Evolutionary conservation across 1,140 invertebrate species (phyloP), one percentile per base, ranked within the genome.

Genomic region (Microvelia longipes): DNA sequence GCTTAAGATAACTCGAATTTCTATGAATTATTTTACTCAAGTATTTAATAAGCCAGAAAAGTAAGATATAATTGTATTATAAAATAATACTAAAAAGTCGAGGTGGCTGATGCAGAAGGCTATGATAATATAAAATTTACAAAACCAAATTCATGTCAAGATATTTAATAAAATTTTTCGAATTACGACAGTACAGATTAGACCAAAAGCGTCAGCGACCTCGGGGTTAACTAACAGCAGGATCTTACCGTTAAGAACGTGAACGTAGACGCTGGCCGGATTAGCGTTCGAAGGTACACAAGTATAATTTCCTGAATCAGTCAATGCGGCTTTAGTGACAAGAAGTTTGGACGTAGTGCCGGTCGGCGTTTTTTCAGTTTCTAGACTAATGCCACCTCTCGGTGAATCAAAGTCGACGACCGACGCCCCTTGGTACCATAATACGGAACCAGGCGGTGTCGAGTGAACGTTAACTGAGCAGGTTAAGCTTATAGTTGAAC

Each of bases 231-330:
- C n/a, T n/a, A n/a, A n/a, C n/a, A n/a, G n/a, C n/a, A n/a, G n/a
- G 19, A 70, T 73, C 84, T 85, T 83, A 94, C 92, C 92, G 80
- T 93, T 94, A 68, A 94, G 84, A 28, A 95, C 92, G 80, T 94
- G 92, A 73, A 94, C 91, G 73, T 87, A 88, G 66, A 92, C 90
- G 71, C 88, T 91, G 67, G 91, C 91, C 19, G 91, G 89, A 76
- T 92, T 88, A 30, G 92, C 91, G 78, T 93, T 92, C 79, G 88
- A 88, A 63, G 91, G 91, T 74, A 90, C 86, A 79, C 91, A 94
- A 27, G 90, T 92, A 79, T 93, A 93, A 81, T 92, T 93, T 73
- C 92, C 93, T 30, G 90, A 92, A 81, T 96, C 93, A 29, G 85
- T 84, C 63, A 91, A 83, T 27, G 88, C 85, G 15, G 92, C 92